Evolutionary conservation across 1,140 invertebrate species (phyloP), one percentile per base, ranked within the genome.

Genomic region (Yoshiicerus persimilis): DNA sequence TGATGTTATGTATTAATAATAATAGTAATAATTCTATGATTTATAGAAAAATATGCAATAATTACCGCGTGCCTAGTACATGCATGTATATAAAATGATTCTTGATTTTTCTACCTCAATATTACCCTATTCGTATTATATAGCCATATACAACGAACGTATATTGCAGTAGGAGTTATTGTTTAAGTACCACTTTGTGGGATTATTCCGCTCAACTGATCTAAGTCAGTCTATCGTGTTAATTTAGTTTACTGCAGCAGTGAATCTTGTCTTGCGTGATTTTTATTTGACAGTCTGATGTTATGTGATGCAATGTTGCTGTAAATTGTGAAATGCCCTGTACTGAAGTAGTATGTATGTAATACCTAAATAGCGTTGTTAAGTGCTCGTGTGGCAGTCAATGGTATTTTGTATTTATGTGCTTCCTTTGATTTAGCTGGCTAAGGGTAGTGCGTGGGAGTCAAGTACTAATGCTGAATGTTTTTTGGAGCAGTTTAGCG

Each of bases 401-500:
- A 5, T 16, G 47, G 13, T 56, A 56, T 56, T 56, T 16, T 56
- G 47, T 56, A 56, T 56, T 56, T 56, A 56, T 56, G 47, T 56
- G 13, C 47, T 56, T 41, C 47, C 47, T 56, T 56, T 56, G 47
- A 56, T 56, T 56, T 56, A 56, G 47, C n/a, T 56, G 16, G 16
- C 3, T 56, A 20, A 4, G 47, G 47, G 8, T 47, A 2, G 10
- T 16, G 41, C 1, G 41, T 16, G 16, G 1, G 2, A 6, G 16
- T 20, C 13, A 30, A n/a, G 75, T 34, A 80, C 32, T 80, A 80
- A 80, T 80, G 30, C n/a, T 80, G 32, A 80, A 80, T 80, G 75
- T 38, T 84, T 86, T 85, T 75, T 84, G 86, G 38, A 4, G 39
- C 56, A 90, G 89, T 89, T 90, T 86, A 87, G 34, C 27, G 89